Evolutionary conservation across 2,888 invertebrate genomes (phyloP).

Genomic region (Epinotia nisella): DNA sequence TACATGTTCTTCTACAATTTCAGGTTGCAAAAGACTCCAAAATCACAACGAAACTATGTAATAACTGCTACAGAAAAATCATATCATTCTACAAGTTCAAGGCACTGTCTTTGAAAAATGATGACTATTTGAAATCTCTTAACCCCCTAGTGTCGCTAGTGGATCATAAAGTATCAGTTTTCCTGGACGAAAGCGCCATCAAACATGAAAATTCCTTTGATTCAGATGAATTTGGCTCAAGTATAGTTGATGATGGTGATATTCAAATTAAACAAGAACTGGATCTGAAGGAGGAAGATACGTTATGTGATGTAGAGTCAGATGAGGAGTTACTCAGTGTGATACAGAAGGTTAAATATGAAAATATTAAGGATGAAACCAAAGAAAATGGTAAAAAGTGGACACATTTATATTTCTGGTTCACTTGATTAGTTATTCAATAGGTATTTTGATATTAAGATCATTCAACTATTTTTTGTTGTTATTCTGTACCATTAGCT

Average conservation of each 20-base stretch:
- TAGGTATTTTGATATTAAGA: not conserved
- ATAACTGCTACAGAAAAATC: slow-evolving; percentile 67
- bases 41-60: slow-evolving; percentile 65
- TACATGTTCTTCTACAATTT: slow-evolving; percentile 38
- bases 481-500: no score
- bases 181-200: slow-evolving; percentile 38
- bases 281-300: slow-evolving; percentile 44
- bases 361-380: slow-evolving; percentile 53
- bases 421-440: not conserved
- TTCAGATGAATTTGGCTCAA: slow-evolving; percentile 42
- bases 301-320: slow-evolving; percentile 53
- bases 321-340: slow-evolving; percentile 72
- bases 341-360: slow-evolving; percentile 60
- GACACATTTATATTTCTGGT: not conserved
- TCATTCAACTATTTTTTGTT: not conserved
- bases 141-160: slow-evolving; percentile 41
- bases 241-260: slow-evolving; percentile 47
- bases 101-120: slow-evolving; percentile 63
- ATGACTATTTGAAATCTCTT: slow-evolving; percentile 58
- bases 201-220: slow-evolving; percentile 44
- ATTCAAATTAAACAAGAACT: slow-evolving; percentile 52
- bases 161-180: slow-evolving; percentile 52
- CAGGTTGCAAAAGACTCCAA: slow-evolving; percentile 61
- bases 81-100: slow-evolving; percentile 69
- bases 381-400: slow-evolving; percentile 60